A percentile compares a stretch with the other conserved stretches of the same genome.
These are phyloP conservation scores for Ceratina calcarata DNA, from an alignment of 1,140 invertebrate species.

Conservation along the genomic window DNA sequence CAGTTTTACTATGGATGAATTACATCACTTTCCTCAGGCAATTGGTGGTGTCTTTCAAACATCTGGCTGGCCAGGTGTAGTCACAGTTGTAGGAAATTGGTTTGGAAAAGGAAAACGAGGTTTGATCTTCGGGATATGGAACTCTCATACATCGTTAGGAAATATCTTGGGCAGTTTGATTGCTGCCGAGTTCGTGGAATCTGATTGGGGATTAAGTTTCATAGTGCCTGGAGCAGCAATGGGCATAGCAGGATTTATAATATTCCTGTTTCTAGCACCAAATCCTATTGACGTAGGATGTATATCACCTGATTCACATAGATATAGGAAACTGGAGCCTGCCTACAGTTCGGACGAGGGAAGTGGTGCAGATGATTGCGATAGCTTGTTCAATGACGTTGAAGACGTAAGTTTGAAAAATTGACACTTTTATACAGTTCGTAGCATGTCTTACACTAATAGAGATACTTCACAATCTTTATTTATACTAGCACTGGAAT, in stretches of 20 bases:
- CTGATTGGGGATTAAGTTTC: constrained; percentile 95
- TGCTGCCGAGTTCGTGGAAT: constrained; percentile 91
- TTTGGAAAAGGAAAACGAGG: constrained; percentile 95
- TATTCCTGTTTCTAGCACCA: constrained; percentile 93
- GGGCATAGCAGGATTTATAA: constrained; percentile 86
- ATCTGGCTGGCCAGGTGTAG: constrained; percentile 96
- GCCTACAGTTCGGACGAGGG: constrained; percentile 73
- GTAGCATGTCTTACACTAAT: constrained; percentile 24
- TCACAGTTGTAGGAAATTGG: constrained; percentile 96
- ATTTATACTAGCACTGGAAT: constrained; percentile 24
- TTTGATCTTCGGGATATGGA: constrained; percentile 97
- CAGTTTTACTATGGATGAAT: constrained; percentile 1
- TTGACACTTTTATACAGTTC: neutral
- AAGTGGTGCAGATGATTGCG: constrained; percentile 56
- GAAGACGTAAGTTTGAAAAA: constrained; percentile 72
- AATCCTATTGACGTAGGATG: constrained; percentile 88
- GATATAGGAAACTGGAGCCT: constrained; percentile 71
- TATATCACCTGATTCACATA: constrained; percentile 74
- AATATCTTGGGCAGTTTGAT: constrained; percentile 94
- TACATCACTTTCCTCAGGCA: constrained; percentile 80
- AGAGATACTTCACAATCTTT: constrained; percentile 16
- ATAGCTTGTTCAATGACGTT: constrained; percentile 52
- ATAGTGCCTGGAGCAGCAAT: constrained; percentile 95
- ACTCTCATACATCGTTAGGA: constrained; percentile 97
- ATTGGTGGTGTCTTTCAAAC: constrained; percentile 93